Evolutionary conservation across 2,888 invertebrate species (phyloP), one percentile per base, ranked within the genome.

Genomic region (Laothoe populi): DNA sequence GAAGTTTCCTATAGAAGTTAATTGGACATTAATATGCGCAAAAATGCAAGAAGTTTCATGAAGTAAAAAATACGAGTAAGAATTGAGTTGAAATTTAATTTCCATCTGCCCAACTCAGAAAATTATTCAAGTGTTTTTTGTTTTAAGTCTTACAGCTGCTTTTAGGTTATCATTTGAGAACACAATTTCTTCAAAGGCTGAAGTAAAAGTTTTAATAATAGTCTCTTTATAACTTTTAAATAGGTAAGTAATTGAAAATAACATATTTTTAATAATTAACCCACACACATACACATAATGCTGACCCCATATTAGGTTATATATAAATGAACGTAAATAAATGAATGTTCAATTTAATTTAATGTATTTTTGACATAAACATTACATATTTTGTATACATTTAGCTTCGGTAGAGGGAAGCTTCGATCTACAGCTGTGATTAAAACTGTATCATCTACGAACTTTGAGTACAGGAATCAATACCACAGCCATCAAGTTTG

Each of bases 381-480:
- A n/a, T n/a, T n/a, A n/a, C n/a, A n/a, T n/a, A n/a, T n/a, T n/a
- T n/a, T n/a, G n/a, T n/a, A n/a, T n/a, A n/a, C n/a, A n/a, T n/a
- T n/a, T n/a, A n/a, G n/a, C n/a, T n/a, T n/a, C n/a, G n/a, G n/a
- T n/a, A n/a, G n/a, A n/a, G n/a, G n/a, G n/a, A n/a, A n/a, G n/a
- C n/a, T n/a, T n/a, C n/a, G n/a, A n/a, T n/a, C n/a, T n/a, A n/a
- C n/a, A n/a, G 4, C 10, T 10, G 11, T 23, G 13, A 24, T 13
- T 19, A 31, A 4, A 8, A 16, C 16, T 19, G 11, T 3, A 19
- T 13, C 8, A 7, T 4, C 35, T 53, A 19, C 35, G 31, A 31
- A n/a, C n/a, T n/a, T n/a, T n/a, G n/a, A n/a, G 48, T n/a, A 35
- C 53, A 53, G 19, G 53, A 35, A 53, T 53, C 53, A 35, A 53